Base-by-base conservation (phyloP, 2,797 vertebrate species). In the Basileuterus tristriatus region DNA sequence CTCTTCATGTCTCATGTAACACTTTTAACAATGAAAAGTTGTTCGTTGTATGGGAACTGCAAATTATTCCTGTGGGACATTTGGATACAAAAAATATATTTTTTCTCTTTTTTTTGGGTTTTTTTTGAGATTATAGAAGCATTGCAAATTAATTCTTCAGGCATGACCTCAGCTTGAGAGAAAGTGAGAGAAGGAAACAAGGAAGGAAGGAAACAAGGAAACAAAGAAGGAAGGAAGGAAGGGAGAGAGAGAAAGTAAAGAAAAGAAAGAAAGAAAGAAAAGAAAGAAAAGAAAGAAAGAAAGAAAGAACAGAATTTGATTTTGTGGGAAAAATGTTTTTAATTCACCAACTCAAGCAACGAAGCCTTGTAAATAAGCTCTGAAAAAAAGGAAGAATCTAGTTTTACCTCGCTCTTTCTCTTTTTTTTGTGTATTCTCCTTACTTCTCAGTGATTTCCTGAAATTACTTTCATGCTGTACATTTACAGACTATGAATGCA, bases 361-460 rank as follows among this genome's bases (percentile, higher is more conserved):
- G 53, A 9, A 76, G 67, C 4, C 17, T 60, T 69, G 11, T 71
- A 76, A 86, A 63, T n/a, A 60, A 20, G 3, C 3, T 79, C 11
- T 43, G 18, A 36, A 71, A 7, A 21, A 67, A 58, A 37, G 49
- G 11, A 15, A 56, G 3, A 58, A 46, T 76, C 15, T 58, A 65
- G 6, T 1, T 49, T 65, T 75, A 36, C 6, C 7, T 32, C 7
- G 7, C 0, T 37, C 36, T 74, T 34, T n/a, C 7, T 44, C 5
- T 62, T 39, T 4, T 4, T 69, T 77, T 89, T 71, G 46, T 69
- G 6, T 36, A 46, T 63, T 76, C 15, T 77, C 6, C 37, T 88
- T 60, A 39, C 4, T 53, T 74, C 19, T 67, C n/a, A 39, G 12
- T 56, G 49, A 64, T 71, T 91, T 71, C 12, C 64, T 68, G 11